These are phyloP conservation scores for Stegodyphus dumicola DNA, from an alignment of 1,140 invertebrate species.

Conservation along the genomic window DNA sequence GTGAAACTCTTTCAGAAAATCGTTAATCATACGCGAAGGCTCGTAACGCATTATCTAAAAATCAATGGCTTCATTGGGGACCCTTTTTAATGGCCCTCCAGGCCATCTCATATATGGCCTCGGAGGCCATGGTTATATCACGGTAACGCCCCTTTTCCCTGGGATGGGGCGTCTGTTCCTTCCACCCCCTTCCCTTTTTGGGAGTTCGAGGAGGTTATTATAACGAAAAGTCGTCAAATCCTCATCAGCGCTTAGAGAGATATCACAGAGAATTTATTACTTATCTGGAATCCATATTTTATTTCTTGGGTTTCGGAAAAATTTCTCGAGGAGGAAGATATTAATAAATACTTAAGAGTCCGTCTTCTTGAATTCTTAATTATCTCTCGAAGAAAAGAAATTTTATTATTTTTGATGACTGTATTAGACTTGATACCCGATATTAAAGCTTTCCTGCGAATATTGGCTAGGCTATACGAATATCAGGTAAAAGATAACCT, in stretches of 20 bases:
- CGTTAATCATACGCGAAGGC: conserved; percentile 40
- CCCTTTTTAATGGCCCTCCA: conserved; percentile 34
- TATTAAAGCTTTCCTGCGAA: no score
- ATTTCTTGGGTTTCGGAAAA: no score
- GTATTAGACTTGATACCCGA: no score
- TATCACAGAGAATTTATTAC: conserved; percentile 48
- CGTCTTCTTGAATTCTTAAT: no score
- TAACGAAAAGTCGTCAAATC: conserved; percentile 50
- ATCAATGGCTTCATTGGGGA: conserved; percentile 42
- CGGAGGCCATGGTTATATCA: conserved; percentile 9
- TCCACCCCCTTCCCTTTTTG: conserved; percentile 5
- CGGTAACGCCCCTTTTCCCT: conserved; percentile 15
- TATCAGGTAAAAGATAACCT: no score
- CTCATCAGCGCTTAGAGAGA: conserved; percentile 44
- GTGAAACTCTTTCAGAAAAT: not conserved
- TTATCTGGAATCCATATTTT: not conserved
- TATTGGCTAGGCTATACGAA: no score
- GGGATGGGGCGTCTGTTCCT: not conserved
- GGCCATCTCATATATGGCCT: conserved; percentile 1
- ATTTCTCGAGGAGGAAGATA: not conserved
- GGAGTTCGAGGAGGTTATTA: conserved; percentile 31
- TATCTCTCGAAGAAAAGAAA: no score
- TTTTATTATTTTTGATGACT: no score
- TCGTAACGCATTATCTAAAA: conserved; percentile 35
- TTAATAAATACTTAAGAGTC: conserved; percentile 21